Evolutionary conservation across 2,797 vertebrate genomes (phyloP).

Genomic region (Carapus acus): DNA sequence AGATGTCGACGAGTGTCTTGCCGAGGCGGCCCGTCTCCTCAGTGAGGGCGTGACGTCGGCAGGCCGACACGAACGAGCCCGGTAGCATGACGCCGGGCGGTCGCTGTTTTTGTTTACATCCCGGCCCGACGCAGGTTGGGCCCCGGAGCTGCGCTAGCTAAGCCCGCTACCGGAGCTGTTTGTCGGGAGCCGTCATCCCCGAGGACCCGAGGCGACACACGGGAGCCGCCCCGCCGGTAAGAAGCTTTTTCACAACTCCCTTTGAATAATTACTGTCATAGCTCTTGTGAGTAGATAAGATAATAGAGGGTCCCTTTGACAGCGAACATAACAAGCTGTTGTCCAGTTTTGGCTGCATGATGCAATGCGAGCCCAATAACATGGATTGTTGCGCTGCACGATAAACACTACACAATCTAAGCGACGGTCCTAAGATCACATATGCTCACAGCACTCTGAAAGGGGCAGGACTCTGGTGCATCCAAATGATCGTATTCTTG

Average conservation of each 20-base stretch:
- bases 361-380: too few species aligned
- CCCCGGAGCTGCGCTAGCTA: conserved; percentile 55
- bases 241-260: background rate
- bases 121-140: conserved; percentile 45
- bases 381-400: too few species aligned
- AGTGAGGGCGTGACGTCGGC: background rate
- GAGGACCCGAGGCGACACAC: conserved; percentile 1
- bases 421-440: too few species aligned
- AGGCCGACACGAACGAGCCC: conserved; percentile 15
- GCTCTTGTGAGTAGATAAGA: background rate
- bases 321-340: background rate
- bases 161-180: conserved; percentile 38
- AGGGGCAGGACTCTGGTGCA: too few species aligned
- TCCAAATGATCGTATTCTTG: too few species aligned
- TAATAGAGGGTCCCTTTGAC: background rate
- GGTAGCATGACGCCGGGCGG: conserved; percentile 46
- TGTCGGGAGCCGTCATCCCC: conserved; percentile 25
- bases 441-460: too few species aligned
- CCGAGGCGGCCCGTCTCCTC: background rate
- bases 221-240: conserved; percentile 29
- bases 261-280: background rate
- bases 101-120: conserved; percentile 58
- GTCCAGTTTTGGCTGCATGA: background rate
- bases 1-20: conserved; percentile 1
- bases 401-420: too few species aligned